Conservation (phyloP, 2,113 vertebrate species). For the Jaculus jaculus region DNA sequence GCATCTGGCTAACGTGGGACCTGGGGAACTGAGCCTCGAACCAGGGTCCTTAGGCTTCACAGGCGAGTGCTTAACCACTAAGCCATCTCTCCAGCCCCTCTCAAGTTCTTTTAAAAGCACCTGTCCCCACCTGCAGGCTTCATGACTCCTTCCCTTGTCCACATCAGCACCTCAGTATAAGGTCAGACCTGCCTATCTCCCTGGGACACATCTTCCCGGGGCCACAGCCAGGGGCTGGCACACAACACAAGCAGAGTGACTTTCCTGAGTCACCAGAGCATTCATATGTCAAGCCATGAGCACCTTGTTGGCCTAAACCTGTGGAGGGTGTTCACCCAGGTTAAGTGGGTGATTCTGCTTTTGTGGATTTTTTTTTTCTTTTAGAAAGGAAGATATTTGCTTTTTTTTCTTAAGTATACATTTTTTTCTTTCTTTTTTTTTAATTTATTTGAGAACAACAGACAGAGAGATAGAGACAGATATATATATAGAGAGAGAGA, state of each 20-base stretch:
- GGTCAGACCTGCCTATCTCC: accelerated
- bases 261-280: neutral
- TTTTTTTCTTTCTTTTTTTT: neutral
- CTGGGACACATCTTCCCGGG: neutral
- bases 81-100: too few species aligned
- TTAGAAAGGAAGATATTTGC: neutral
- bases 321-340: neutral
- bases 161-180: accelerated
- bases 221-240: neutral
- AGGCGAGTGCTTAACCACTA: too few species aligned
- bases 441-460: too few species aligned
- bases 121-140: too few species aligned
- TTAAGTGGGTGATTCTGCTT: neutral
- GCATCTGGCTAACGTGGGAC: too few species aligned
- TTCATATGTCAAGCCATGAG: neutral
- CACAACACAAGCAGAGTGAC: neutral
- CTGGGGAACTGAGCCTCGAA: too few species aligned
- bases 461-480: too few species aligned
- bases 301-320: neutral
- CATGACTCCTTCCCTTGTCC: neutral
- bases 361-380: neutral
- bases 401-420: neutral
- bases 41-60: too few species aligned
- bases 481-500: too few species aligned
- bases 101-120: too few species aligned